These are phyloP conservation scores for Melitaea cinxia DNA, from an alignment of 1,140 invertebrate genomes.

Conservation along the genomic window DNA sequence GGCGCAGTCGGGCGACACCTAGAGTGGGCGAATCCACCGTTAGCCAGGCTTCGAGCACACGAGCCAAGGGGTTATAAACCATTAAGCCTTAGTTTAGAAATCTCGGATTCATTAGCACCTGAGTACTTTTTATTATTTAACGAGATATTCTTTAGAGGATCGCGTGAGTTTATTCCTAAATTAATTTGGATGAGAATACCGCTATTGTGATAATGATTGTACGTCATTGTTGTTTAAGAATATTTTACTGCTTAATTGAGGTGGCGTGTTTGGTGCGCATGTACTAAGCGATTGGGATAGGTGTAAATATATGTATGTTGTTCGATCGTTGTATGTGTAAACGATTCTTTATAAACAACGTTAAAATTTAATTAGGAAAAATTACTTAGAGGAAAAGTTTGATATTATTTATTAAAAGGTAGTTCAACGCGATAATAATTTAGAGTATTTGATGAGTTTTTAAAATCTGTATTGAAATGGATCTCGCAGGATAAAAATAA, in stretches of 20 bases:
- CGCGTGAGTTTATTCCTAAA: slow-evolving; percentile 26
- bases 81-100: slow-evolving; percentile 25
- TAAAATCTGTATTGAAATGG: too few species aligned
- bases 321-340: neutral
- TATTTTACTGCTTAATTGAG: slow-evolving; percentile 19
- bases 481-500: too few species aligned
- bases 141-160: slow-evolving; percentile 13
- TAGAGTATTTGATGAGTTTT: too few species aligned
- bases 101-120: slow-evolving; percentile 26
- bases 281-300: neutral
- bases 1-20: slow-evolving; percentile 64
- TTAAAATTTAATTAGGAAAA: too few species aligned
- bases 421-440: too few species aligned
- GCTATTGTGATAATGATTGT: slow-evolving; percentile 20
- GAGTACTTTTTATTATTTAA: slow-evolving; percentile 25
- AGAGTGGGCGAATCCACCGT: slow-evolving; percentile 76
- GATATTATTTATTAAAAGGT: too few species aligned
- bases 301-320: neutral
- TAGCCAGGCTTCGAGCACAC: slow-evolving; percentile 56
- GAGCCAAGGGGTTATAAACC: slow-evolving; percentile 33
- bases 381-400: too few species aligned
- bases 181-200: slow-evolving; percentile 23
- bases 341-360: neutral
- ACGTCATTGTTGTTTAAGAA: slow-evolving; percentile 12
- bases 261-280: slow-evolving; percentile 7